Conservation (phyloP, 2,888 invertebrate species). For the Suillia variegata region DNA sequence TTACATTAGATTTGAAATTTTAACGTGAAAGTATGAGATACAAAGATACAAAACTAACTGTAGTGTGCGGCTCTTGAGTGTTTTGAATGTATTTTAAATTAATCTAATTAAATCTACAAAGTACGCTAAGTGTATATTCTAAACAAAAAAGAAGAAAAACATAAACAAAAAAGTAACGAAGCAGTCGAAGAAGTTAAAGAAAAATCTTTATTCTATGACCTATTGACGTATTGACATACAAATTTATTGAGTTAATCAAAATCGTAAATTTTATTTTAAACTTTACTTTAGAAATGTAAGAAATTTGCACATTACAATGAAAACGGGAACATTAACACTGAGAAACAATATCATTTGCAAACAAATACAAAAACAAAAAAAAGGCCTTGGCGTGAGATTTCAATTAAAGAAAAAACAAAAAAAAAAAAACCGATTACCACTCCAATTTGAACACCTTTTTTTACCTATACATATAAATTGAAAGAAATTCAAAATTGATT, state of each 20-base stretch:
- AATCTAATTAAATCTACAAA: not conserved
- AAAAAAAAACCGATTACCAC: too few relatives aligned
- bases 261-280: not conserved
- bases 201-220: too few relatives aligned
- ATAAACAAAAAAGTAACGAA: not conserved
- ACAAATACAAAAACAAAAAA: too few relatives aligned
- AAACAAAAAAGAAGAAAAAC: not conserved
- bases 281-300: not conserved
- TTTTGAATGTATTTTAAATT: too few relatives aligned
- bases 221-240: not conserved
- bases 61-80: too few relatives aligned
- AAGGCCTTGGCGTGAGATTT: too few relatives aligned
- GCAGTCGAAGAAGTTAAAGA: too few relatives aligned
- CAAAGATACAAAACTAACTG: not conserved
- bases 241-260: not conserved
- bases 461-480: too few relatives aligned
- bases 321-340: constrained; percentile 2
- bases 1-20: not conserved
- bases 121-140: not conserved
- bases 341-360: not conserved
- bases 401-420: too few relatives aligned
- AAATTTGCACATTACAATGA: not conserved
- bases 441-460: too few relatives aligned
- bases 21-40: too few relatives aligned
- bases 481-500: too few relatives aligned